Evolutionary conservation across 1,140 invertebrate genomes (phyloP), one percentile per base, ranked within the genome.

Genomic region (Caligus rogercresseyi): DNA sequence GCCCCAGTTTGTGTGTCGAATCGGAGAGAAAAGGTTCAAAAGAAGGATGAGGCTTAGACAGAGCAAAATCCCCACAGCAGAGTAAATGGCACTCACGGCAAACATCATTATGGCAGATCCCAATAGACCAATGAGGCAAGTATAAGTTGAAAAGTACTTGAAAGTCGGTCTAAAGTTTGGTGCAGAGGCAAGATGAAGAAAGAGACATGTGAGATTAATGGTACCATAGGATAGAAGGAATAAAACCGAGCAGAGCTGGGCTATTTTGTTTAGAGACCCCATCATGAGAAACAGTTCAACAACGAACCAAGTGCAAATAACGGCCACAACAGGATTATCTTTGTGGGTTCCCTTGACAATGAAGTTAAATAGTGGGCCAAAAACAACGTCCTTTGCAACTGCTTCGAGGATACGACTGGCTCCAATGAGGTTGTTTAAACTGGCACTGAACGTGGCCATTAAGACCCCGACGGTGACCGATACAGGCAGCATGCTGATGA

Each of bases 141-240:
- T 96, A 70, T 90, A 80, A 86, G 89, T 95, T 0, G 89, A 89
- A 72, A 98, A 98, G 70, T 89, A 96, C 68, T 88, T 90, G 74
- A 97, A 99, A 0, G 90, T 85, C 16, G 95, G 95, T 69, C 93
- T 89, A 74, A 97, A 97, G 73, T 97, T 97, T 14, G 93, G 92
- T 21, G 93, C 93, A 61, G 89, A 91, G 0, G 93, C 89, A 3
- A 96, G 74, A 74, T 96, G 90, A 52, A 97, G 76, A 4, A 87
- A 88, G 54, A 96, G 75, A 72, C 93, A 98, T 0, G 95, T 90
- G 60, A 98, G 74, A 77, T 98, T 98, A 3, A 89, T 89, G 1
- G 92, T 87, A 69, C 95, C 83, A 73, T 98, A 98, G 55, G 91
- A 92, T 1, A 98, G 76, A 65, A 98, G 81, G 73, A 98, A 98